Evolutionary conservation across 2,113 vertebrate species (phyloP).

Genomic region (Ctenomys sociabilis): DNA sequence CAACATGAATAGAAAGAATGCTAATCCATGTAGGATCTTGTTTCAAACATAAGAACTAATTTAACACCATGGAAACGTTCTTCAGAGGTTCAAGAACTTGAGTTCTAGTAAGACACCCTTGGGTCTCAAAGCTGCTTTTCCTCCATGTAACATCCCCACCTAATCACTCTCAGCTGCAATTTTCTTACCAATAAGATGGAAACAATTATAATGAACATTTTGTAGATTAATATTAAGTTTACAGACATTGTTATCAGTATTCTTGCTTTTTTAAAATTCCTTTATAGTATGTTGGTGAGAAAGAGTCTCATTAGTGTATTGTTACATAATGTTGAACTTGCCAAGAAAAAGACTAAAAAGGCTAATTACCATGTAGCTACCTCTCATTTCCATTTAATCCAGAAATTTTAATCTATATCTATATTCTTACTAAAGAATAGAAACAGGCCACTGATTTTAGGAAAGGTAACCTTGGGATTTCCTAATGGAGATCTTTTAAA

Average conservation of each 20-base stretch:
- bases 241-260: background rate
- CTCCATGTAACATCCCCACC: background rate
- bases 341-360: background rate
- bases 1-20: background rate
- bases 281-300: background rate
- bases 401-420: conserved; percentile 28
- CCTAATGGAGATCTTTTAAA: background rate
- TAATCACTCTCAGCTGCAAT: background rate
- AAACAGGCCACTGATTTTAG: no score
- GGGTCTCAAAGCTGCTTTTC: background rate
- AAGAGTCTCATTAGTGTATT: background rate
- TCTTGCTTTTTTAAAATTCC: background rate
- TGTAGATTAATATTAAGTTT: background rate
- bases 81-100: background rate
- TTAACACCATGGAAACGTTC: background rate
- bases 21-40: background rate
- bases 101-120: background rate
- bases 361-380: background rate
- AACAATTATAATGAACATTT: background rate
- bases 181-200: background rate
- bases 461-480: background rate
- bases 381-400: background rate
- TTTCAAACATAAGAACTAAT: background rate
- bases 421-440: background rate
- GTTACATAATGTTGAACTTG: background rate